Percentiles rank a stretch among this genome's conserved stretches.
These are phyloP conservation scores for Chionodraco myersi DNA, from an alignment of 2,113 vertebrate genomes.

Conservation along the genomic window DNA sequence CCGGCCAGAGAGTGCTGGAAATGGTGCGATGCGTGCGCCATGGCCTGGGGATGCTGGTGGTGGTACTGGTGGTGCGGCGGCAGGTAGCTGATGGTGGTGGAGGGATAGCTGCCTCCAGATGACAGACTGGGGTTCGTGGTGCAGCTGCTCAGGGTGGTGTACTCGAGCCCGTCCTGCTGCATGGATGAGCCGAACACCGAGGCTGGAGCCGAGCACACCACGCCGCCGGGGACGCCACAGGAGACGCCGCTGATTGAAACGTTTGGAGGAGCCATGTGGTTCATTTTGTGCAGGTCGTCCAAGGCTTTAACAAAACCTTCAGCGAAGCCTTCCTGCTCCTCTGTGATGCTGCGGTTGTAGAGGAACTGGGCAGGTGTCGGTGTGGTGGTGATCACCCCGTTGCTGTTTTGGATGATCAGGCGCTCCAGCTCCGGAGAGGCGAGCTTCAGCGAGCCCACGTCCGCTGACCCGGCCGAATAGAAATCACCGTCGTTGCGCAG, in stretches of 20 bases:
- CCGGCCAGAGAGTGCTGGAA: conserved; percentile 79
- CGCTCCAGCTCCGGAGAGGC: conserved; percentile 92
- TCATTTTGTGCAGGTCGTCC: conserved; percentile 95
- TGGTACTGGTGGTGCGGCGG: conserved; percentile 85
- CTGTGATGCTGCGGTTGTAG: conserved; percentile 86
- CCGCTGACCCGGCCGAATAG: conserved; percentile 75
- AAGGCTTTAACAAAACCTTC: conserved; percentile 93
- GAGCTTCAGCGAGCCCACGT: conserved; percentile 89
- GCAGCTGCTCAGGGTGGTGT: conserved; percentile 90
- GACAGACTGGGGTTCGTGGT: conserved; percentile 77
- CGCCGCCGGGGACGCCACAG: neutral
- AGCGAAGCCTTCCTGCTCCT: conserved; percentile 92
- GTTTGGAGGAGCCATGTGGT: conserved; percentile 92
- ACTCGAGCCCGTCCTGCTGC: conserved; percentile 87
- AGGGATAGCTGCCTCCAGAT: conserved; percentile 80
- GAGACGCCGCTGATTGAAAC: conserved; percentile 87
- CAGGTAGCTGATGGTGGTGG: conserved; percentile 86
- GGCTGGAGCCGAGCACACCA: conserved; percentile 74
- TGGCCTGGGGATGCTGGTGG: conserved; percentile 83
- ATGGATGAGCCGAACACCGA: conserved; percentile 83
- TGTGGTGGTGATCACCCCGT: conserved; percentile 91
- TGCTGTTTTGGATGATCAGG: conserved; percentile 92
- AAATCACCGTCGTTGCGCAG: conserved; percentile 84
- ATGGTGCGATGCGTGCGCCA: conserved; percentile 79
- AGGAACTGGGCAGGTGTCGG: conserved; percentile 86